Conservation (phyloP, 2,888 invertebrate species). For the Trichogramma evanescens region DNA sequence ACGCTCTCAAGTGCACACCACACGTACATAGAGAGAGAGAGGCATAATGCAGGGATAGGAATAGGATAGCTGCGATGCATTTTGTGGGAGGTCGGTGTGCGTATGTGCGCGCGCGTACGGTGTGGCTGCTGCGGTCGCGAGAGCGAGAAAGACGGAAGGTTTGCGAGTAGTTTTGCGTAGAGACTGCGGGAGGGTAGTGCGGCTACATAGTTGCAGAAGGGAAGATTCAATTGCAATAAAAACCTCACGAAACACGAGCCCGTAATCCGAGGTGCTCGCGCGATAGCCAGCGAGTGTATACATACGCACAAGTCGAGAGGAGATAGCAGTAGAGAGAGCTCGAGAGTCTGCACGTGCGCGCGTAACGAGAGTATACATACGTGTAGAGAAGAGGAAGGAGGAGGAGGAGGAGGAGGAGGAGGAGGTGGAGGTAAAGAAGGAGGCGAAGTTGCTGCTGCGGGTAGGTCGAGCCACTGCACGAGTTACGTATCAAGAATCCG, state of each 20-base stretch:
- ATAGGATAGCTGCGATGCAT: not conserved
- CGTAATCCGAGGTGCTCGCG: constrained; percentile 36
- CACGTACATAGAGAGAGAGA: not conserved
- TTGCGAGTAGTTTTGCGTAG: not conserved
- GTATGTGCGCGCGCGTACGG: constrained; percentile 7
- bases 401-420: constrained; percentile 19
- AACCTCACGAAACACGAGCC: constrained; percentile 32
- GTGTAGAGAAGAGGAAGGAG: constrained; percentile 25
- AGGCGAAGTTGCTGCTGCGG: constrained; percentile 31
- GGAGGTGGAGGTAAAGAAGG: constrained; percentile 29
- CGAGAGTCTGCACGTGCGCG: constrained; percentile 17
- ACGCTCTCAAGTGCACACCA: not conserved
- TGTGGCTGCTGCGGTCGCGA: not conserved
- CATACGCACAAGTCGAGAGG: constrained; percentile 23
- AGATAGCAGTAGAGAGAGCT: constrained; percentile 6
- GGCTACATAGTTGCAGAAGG: constrained; percentile 21
- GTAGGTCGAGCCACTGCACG: constrained; percentile 48
- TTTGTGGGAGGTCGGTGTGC: constrained; percentile 11
- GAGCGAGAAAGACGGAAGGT: not conserved
- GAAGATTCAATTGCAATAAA: constrained; percentile 46
- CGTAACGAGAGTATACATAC: constrained; percentile 24
- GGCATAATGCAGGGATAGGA: not conserved
- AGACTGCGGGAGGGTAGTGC: constrained; percentile 8
- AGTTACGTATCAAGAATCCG: constrained; percentile 48
- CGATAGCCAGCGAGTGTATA: not conserved